These are phyloP conservation scores for Cetonia aurata DNA, from an alignment of 2,888 invertebrate genomes.

Conservation along the genomic window DNA sequence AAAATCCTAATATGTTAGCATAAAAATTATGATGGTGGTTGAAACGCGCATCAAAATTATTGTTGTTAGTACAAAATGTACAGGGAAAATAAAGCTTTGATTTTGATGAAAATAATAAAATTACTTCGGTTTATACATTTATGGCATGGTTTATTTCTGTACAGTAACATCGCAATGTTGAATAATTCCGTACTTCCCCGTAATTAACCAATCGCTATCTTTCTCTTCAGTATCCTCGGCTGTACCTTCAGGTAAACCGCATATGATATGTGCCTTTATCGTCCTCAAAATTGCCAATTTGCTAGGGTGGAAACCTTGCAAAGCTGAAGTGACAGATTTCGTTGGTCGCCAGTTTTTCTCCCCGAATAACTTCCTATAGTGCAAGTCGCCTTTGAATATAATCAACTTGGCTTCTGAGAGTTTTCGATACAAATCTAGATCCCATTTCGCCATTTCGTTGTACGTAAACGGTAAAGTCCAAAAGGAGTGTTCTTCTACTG, in stretches of 20 bases:
- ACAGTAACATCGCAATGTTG: constrained; percentile 67
- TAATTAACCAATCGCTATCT: constrained; percentile 83
- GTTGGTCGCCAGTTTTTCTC: constrained; percentile 86
- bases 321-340: constrained; percentile 74
- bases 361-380: constrained; percentile 92
- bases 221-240: constrained; percentile 70
- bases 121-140: background rate
- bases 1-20: too few relatives aligned
- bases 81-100: background rate
- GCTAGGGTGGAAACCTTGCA: constrained; percentile 86
- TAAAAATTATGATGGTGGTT: too few relatives aligned
- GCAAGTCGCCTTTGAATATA: constrained; percentile 92
- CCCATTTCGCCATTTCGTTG: constrained; percentile 79
- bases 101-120: background rate
- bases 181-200: constrained; percentile 86
- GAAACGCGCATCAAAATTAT: too few relatives aligned
- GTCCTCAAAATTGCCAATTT: constrained; percentile 87
- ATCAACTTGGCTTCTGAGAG: constrained; percentile 77
- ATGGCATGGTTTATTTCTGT: constrained; percentile 11
- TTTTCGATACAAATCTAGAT: constrained; percentile 77
- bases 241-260: constrained; percentile 78
- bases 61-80: background rate
- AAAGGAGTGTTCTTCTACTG: constrained; percentile 75
- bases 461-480: constrained; percentile 91
- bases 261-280: constrained; percentile 89